These are phyloP conservation scores for Hydriomena furcata DNA, from an alignment of 2,888 invertebrate genomes.

Conservation along the genomic window DNA sequence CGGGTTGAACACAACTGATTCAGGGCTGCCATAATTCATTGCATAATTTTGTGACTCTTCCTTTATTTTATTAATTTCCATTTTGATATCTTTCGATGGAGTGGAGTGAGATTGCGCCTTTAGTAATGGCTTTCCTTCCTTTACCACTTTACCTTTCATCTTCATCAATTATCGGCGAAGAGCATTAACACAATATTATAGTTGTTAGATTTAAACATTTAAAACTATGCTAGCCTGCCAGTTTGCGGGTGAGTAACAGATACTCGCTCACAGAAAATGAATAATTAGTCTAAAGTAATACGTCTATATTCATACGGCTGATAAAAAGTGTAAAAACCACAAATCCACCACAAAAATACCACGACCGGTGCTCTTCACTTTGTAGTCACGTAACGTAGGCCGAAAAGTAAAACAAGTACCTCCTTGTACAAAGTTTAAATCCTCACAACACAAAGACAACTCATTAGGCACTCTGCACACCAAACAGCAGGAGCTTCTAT, in stretches of 20 bases:
- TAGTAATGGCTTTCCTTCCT: constrained; percentile 1
- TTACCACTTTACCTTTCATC: neutral
- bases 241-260: too few species aligned
- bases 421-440: constrained; percentile 54
- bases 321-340: neutral
- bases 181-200: too few species aligned
- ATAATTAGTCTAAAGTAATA: too few species aligned
- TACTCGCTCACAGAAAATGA: too few species aligned
- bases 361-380: constrained; percentile 18
- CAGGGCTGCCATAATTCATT: constrained; percentile 60
- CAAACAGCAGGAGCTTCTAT: constrained; percentile 56
- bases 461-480: constrained; percentile 66
- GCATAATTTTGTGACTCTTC: constrained; percentile 41
- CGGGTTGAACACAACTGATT: constrained; percentile 64
- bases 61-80: constrained; percentile 25
- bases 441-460: constrained; percentile 60
- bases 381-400: constrained; percentile 35
- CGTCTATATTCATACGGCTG: too few species aligned
- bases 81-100: constrained; percentile 23
- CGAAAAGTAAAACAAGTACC: constrained; percentile 47
- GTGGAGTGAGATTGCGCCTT: constrained; percentile 18
- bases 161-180: neutral
- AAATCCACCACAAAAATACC: constrained; percentile 13
- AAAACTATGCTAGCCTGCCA: too few species aligned
- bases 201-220: too few species aligned